phyloP scores from a whole-genome alignment of 2,113 vertebrate species.

The Ploceus nigricollis region DNA sequence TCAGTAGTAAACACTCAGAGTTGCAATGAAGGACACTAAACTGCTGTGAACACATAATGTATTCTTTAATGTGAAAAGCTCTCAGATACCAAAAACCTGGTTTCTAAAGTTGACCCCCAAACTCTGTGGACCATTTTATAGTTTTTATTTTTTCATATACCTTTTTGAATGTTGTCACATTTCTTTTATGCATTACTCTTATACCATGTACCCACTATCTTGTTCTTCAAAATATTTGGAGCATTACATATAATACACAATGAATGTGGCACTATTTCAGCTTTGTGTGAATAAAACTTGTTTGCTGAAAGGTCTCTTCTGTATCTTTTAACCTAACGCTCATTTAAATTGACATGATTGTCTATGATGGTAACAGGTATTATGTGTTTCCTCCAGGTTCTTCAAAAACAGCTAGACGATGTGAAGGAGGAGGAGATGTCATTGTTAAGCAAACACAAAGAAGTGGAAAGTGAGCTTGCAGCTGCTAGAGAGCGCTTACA shows the following conservation, averaged over 20 bases:
- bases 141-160: background rate
- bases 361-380: background rate
- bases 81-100: background rate
- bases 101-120: background rate
- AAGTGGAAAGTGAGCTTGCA: conserved; percentile 93
- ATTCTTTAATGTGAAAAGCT: background rate
- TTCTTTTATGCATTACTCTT: background rate
- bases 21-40: background rate
- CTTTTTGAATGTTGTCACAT: background rate
- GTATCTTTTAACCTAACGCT: background rate
- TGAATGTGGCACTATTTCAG: background rate
- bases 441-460: conserved; percentile 93
- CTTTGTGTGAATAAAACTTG: background rate
- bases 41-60: background rate
- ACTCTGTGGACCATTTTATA: background rate
- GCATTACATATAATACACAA: background rate
- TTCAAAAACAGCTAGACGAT: conserved; percentile 93
- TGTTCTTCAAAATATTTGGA: background rate
- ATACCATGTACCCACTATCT: background rate
- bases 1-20: background rate
- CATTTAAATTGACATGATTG: background rate
- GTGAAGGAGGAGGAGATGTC: conserved; percentile 92
- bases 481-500: conserved; percentile 91
- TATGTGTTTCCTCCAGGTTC: conserved; percentile 76
- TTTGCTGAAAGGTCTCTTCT: background rate